Evolutionary conservation across 2,797 vertebrate species (phyloP), one percentile per base, ranked within the genome.

Genomic region (Enteromius unitaeniatus): DNA sequence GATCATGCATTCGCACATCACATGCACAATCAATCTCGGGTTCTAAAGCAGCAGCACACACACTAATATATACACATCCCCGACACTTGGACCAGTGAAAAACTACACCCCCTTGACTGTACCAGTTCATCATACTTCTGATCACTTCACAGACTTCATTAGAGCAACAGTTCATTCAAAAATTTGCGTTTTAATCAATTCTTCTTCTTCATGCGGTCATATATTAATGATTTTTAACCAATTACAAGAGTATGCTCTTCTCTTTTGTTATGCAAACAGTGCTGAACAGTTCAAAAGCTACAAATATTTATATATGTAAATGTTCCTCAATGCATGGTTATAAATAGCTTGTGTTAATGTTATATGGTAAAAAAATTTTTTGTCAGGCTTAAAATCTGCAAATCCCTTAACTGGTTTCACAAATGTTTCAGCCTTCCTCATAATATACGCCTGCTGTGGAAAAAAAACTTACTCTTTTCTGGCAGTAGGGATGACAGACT

Each of bases 1-100:
- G 88, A 92, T 91, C 88, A 88, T 88, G 86, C 47, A 74, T 75
- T 84, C 42, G 83, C 76, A 88, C 34, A 55, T 70, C 87, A 67
- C 84, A 86, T 84, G 85, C 85, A 79, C 73, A 87, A 84, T 84
- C 84, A 89, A 82, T 64, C 28, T 64, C 9, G 37, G n/a, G 19
- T 45, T 47, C 40, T 75, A 53, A 58, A 55, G 42, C 34, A 64
- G 17, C 79, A 55, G n/a, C 79, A 55, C 79, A 65, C 69, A 70
- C 51, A 51, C 15, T 7, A 21, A 62, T 8, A 49, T 28, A 62
- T 7, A 74, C 23, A 85, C 6, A 69, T 42, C 31, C 21, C 60
- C 7, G 70, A 64, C 26, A 67, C 21, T 62, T 1, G 21, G 4
- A 68, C 45, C 21, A 34, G 67, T 51, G 13, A 75, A 83, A 31